Base-by-base conservation (phyloP, 2,888 invertebrate genomes). In the Loripinus fragilis region DNA sequence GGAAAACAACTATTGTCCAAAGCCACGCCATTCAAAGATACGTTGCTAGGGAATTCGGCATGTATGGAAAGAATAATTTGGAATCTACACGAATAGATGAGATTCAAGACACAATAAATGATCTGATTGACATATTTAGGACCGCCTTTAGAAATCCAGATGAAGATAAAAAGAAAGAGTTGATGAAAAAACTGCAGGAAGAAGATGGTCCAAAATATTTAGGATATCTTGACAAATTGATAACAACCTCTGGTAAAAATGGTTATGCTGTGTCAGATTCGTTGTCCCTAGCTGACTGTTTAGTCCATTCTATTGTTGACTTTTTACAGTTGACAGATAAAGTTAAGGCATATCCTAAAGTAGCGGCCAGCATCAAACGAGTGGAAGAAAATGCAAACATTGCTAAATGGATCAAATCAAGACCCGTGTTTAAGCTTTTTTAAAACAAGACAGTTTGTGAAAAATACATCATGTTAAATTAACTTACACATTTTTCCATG, bases 191-290 rank as follows among this genome's bases (percentile, higher is more conserved):
- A n/a, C 5, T n/a, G 12, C 7, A 50, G n/a, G 7, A 12, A n/a
- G 50, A 50, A 50, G 50, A 50, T n/a, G 50, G 5, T 50, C 50
- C 50, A n/a, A 50, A n/a, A n/a, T n/a, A n/a, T 20, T n/a, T 50
- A 12, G 50, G 50, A 50, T 50, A 12, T 50, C 5, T 50, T n/a
- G 50, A 50, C 17, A 50, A 50, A 50, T n/a, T 50, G 12, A n/a
- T 50, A 7, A n/a, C 12, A 50, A 50, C 12, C 12, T 50, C n/a
- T n/a, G 50, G 50, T n/a, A 50, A n/a, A n/a, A n/a, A 50, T 50
- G 50, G 50, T 5, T 50, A 50, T 50, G 50, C 50, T 7, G 50
- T 20, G n/a, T 12, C 50, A 7, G 23, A 50, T 20, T 50, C 12
- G 48, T 28, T 55, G 23, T 25, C 55, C 23, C 55, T 55, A 25